Evolutionary conservation across 2,888 invertebrate genomes (phyloP).

Genomic region (Meiosimyza decipiens): DNA sequence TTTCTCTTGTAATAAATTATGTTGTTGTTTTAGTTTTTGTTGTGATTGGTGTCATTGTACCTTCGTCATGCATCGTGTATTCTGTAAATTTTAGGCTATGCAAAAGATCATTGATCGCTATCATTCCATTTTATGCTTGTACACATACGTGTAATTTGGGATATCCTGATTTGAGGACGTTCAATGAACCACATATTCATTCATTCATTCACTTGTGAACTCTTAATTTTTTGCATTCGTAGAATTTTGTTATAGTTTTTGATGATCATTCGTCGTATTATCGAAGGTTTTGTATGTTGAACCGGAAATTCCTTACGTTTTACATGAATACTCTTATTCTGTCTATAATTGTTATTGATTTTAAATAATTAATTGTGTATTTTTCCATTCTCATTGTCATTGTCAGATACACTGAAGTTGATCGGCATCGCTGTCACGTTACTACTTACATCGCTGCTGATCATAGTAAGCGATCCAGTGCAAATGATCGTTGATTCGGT

Average conservation of each 20-base stretch:
- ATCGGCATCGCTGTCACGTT: slow-evolving; percentile 58
- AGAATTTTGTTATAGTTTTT: slow-evolving; percentile 21
- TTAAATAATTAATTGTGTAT: slow-evolving; percentile 14
- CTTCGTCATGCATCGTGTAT: slow-evolving; percentile 3
- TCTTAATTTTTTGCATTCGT: not conserved
- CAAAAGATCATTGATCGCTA: too few species aligned
- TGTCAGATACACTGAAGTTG: slow-evolving; percentile 58
- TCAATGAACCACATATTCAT: slow-evolving; percentile 26
- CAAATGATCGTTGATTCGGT: slow-evolving; percentile 60
- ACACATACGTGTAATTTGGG: too few species aligned
- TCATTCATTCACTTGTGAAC: not conserved
- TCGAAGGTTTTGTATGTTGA: slow-evolving; percentile 3
- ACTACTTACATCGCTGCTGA: slow-evolving; percentile 54
- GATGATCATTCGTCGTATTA: not conserved
- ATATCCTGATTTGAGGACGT: slow-evolving; percentile 22
- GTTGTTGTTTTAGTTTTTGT: slow-evolving; percentile 12
- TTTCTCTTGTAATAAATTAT: not conserved
- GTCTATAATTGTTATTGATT: slow-evolving; percentile 15
- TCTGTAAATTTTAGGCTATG: not conserved
- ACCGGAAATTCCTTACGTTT: slow-evolving; percentile 11
- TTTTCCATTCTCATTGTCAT: slow-evolving; percentile 3
- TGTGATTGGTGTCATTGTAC: slow-evolving; percentile 36
- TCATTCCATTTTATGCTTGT: too few species aligned
- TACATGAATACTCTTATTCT: not conserved
- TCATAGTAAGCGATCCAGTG: slow-evolving; percentile 58